Evolutionary conservation across 2,888 invertebrate species (phyloP).

Genomic region (Drosophila cognata): DNA sequence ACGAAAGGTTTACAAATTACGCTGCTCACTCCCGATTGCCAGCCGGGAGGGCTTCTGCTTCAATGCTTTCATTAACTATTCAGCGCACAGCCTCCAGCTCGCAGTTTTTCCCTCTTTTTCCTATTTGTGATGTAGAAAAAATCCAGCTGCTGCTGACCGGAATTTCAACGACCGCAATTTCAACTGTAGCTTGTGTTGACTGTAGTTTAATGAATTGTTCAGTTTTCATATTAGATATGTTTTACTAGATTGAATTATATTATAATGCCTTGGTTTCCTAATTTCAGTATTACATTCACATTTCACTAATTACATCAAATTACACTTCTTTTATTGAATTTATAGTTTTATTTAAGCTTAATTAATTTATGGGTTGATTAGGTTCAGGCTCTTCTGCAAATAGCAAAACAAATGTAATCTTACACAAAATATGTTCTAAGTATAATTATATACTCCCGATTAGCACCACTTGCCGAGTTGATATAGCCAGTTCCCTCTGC

Average conservation of each 20-base stretch:
- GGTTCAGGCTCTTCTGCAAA: too few species aligned
- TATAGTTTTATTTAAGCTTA: not conserved
- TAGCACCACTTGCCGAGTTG: too few species aligned
- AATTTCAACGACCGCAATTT: constrained; percentile 4
- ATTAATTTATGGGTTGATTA: not conserved
- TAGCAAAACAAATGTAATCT: too few species aligned
- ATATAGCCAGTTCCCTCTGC: too few species aligned
- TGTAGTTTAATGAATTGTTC: constrained; percentile 8
- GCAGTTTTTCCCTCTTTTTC: not conserved
- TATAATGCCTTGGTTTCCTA: not conserved
- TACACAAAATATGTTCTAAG: too few species aligned
- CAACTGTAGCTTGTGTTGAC: constrained; percentile 6
- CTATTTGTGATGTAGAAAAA: not conserved
- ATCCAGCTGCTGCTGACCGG: constrained; percentile 24
- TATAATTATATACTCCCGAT: too few species aligned
- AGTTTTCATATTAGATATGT: not conserved
- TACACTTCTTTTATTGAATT: not conserved
- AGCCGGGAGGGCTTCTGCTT: constrained; percentile 6
- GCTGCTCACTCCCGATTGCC: constrained; percentile 1
- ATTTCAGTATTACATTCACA: not conserved
- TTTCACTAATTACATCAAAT: not conserved
- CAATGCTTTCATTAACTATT: constrained; percentile 70
- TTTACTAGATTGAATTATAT: not conserved
- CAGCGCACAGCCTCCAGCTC: constrained; percentile 57
- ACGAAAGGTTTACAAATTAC: constrained; percentile 48